These are phyloP conservation scores for Esox masquinongy DNA, from an alignment of 2,797 vertebrate genomes.

Conservation along the genomic window DNA sequence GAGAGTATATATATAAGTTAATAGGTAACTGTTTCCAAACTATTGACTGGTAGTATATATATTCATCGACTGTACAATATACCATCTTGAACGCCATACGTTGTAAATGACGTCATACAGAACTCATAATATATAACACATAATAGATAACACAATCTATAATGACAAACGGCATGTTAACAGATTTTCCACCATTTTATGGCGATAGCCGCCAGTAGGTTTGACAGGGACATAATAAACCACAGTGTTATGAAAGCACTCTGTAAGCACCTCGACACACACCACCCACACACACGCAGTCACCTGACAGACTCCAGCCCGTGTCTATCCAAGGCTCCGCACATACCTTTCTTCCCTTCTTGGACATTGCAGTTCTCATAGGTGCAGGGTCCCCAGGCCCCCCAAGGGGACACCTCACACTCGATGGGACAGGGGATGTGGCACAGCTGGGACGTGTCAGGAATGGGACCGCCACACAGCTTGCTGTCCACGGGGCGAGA, in stretches of 20 bases:
- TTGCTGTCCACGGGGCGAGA: constrained; percentile 86
- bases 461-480: constrained; percentile 79
- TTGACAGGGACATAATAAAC: too few species aligned
- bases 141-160: too few species aligned
- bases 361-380: constrained; percentile 93
- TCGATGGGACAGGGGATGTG: constrained; percentile 90
- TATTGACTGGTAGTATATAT: too few species aligned
- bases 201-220: too few species aligned
- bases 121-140: too few species aligned
- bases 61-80: neutral
- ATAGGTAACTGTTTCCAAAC: too few species aligned
- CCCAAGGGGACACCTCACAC: constrained; percentile 91
- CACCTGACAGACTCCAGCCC: neutral
- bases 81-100: neutral
- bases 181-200: too few species aligned
- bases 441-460: constrained; percentile 89
- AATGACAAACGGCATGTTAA: too few species aligned
- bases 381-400: constrained; percentile 94
- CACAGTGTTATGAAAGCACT: neutral
- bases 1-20: neutral
- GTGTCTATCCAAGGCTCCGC: neutral
- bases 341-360: constrained; percentile 90
- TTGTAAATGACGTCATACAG: too few species aligned
- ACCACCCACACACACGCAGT: neutral
- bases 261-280: neutral